A percentile compares a stretch with the other conserved stretches of the same genome.
Evolutionary conservation across 2,113 vertebrate species (phyloP).

Genomic region (Centropristis striata): DNA sequence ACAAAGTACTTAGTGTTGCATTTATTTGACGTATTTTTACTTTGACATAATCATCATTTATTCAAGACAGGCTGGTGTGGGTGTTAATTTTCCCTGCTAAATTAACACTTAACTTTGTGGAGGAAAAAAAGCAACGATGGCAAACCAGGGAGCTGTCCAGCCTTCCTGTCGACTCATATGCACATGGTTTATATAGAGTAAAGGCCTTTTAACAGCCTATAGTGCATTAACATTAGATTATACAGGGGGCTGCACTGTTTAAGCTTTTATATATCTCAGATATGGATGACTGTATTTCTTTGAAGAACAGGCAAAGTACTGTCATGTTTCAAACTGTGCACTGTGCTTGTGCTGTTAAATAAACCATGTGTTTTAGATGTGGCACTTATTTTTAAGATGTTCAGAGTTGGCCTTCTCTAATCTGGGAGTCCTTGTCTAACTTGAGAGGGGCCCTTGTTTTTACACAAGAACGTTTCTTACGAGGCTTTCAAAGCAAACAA

Average conservation of each 20-base stretch:
- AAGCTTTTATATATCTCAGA: slow-evolving; percentile 24
- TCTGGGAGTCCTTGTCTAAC: slow-evolving; percentile 61
- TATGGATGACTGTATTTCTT: slow-evolving; percentile 42
- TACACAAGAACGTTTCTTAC: slow-evolving; percentile 40
- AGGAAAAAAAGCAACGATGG: not conserved
- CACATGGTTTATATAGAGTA: slow-evolving; percentile 1
- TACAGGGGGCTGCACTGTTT: not conserved
- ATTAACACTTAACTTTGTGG: not conserved
- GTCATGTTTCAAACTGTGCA: slow-evolving; percentile 18
- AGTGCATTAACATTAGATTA: slow-evolving; percentile 25
- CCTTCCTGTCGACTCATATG: not conserved
- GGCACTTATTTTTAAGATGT: slow-evolving; percentile 52
- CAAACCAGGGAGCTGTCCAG: not conserved
- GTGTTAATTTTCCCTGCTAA: slow-evolving; percentile 8
- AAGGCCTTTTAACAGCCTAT: slow-evolving; percentile 5
- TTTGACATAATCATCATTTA: slow-evolving; percentile 8
- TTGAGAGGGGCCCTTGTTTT: slow-evolving; percentile 54
- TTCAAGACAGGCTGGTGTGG: not conserved
- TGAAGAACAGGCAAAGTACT: slow-evolving; percentile 23
- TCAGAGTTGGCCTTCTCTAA: slow-evolving; percentile 52
- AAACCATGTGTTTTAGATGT: slow-evolving; percentile 58
- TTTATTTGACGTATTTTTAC: slow-evolving; percentile 23
- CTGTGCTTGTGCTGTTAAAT: slow-evolving; percentile 44
- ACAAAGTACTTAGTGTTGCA: slow-evolving; percentile 3
- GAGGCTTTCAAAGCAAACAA: slow-evolving; percentile 39